Evolutionary conservation across 2,113 vertebrate genomes (phyloP), one percentile per base, ranked within the genome.

Genomic region (Calidris pygmaea): DNA sequence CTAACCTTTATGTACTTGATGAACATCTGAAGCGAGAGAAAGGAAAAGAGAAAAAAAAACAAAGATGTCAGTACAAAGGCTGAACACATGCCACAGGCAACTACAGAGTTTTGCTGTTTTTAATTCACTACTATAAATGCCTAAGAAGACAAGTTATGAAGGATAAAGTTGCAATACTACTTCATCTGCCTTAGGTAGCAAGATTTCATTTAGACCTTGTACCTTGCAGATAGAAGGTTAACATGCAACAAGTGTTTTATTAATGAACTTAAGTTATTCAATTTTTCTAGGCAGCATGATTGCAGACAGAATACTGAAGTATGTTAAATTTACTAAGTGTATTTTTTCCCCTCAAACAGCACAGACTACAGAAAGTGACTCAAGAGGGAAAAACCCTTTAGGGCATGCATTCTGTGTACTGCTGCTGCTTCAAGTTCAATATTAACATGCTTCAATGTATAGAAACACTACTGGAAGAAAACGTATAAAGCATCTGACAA

Each of bases 1-100:
- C 99, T 99, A 99, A 99, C 99, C 99, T 99, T 99, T 98, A 99
- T 99, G 99, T 99, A 99, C 98, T 99, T 99, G 99, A 99, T 99
- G 99, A 99, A 99, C 99, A 99, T 99, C 99, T 99, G 99, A 99
- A 98, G 99, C 98, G 84, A 99, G 98, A 98, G 97, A 98, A 98
- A 97, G 98, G 98, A 97, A 97, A 97, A 97, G 97, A 98, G 21
- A 76, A 17, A 91, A 68, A 98, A 82, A 96, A 98, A 97, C 98
- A 95, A 94, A 96, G 98, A 98, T 97, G 98, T 99, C 98, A 99
- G 98, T 99, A 98, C 93, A 98, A 97, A 98, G 98, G 98, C 97
- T 95, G 93, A 98, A 98, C 98, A 98, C 98, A 98, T 98, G 98
- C 98, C 96, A 98, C 95, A 98, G 98, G 98, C 98, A 98, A 98